phyloP scores from a whole-genome alignment of 2,113 vertebrate genomes.

The Monopterus albus region DNA sequence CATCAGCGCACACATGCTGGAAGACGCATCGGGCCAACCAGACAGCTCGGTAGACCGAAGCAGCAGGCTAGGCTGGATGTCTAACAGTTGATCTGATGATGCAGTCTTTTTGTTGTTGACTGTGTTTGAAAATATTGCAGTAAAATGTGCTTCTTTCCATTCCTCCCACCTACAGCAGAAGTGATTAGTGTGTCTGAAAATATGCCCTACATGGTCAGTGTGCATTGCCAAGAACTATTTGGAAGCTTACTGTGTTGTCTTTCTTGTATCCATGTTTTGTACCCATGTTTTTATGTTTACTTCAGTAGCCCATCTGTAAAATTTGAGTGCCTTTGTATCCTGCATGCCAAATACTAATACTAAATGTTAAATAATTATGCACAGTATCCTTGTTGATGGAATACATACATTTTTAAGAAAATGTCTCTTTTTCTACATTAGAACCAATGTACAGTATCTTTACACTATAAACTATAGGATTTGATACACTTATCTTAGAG shows the following conservation, averaged over 20 bases:
- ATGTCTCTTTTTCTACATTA: conserved; percentile 5
- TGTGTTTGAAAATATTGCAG: conserved; percentile 34
- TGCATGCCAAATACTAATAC: conserved; percentile 73
- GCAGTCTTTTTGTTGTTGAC: conserved; percentile 17
- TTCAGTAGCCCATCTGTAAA: conserved; percentile 58
- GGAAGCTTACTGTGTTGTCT: conserved; percentile 37
- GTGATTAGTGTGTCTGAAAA: conserved; percentile 13
- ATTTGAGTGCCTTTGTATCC: conserved; percentile 75
- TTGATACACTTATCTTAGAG: not conserved
- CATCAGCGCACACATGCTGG: conserved; percentile 73
- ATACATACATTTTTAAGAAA: conserved; percentile 65
- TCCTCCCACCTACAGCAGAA: conserved; percentile 24
- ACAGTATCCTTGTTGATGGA: conserved; percentile 54
- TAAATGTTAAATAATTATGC: conserved; percentile 53
- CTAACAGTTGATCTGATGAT: conserved; percentile 15
- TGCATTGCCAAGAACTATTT: conserved; percentile 24
- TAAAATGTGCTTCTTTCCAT: conserved; percentile 37
- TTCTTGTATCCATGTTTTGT: conserved; percentile 41
- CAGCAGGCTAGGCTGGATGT: conserved; percentile 57
- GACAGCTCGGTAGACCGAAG: conserved; percentile 72
- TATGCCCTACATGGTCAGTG: conserved; percentile 12
- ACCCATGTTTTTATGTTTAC: conserved; percentile 43
- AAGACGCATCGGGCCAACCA: conserved; percentile 68
- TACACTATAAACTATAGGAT: not conserved
- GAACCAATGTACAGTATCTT: not conserved